Base-by-base conservation (phyloP, 2,113 vertebrate species). In the Bolborhynchus lineola region DNA sequence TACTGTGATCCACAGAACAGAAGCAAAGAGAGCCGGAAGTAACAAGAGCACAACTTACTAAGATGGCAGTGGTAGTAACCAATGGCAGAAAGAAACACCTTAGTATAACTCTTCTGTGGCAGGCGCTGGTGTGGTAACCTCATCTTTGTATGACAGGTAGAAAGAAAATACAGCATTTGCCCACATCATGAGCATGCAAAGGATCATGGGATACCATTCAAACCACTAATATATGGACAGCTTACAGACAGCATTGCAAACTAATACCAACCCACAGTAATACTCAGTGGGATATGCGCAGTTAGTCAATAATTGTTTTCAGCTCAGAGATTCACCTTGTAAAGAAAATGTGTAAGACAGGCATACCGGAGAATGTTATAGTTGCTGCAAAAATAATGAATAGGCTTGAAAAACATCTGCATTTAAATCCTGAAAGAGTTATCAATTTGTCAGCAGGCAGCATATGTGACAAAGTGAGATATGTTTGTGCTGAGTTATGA, bases 371-470 rank as follows among this genome's bases (percentile, higher is more conserved):
- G 62, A 89, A 71, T 39, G 33, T 64, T 68, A 90, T 7, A 79
- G 8, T 42, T 90, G 41, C 88, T 4, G 6, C 53, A n/a, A 49
- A 90, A 86, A 84, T 11, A 88, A 46, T 20, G 50, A 88, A 50
- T 19, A 37, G 63, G 13, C 28, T 88, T 83, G 63, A 90, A 79
- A 92, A 90, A 65, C 26, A 81, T 53, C 64, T 50, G 53, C 72
- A 72, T 93, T 94, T 90, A 93, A 83, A 84, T 86, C 71, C 85
- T 93, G 71, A 65, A 95, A 95, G 71, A 39, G 68, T 74, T 94
- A 93, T 79, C 94, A 83, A 90, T 95, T 97, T 85, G 79, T 69
- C 67, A 93, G 67, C 41, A 86, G 63, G 82, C 53, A 80, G n/a
- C 0, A 0, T 69, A 64, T 70, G 59, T 93, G 95, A 83, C 88